phyloP scores from a whole-genome alignment of 1,140 invertebrate species.

The Leptinotarsa undecemlineata region DNA sequence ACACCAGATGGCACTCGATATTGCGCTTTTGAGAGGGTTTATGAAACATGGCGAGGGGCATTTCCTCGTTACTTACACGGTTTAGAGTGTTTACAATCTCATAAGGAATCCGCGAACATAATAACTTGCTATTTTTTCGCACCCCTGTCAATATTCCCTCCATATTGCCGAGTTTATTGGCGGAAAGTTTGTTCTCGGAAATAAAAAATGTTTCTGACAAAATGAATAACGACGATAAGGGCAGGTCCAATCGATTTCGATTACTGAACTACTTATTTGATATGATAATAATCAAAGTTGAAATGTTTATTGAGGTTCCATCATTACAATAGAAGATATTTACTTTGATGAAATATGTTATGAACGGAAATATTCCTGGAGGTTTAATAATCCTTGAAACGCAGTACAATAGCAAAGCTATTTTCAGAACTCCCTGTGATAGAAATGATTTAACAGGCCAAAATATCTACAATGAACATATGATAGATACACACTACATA shows the following conservation, averaged over 20 bases:
- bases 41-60: constrained; percentile 8
- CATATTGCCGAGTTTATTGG: neutral
- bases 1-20: constrained; percentile 28
- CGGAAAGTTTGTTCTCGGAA: neutral
- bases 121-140: constrained; percentile 8
- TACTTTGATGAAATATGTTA: no score
- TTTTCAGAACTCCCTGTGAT: neutral
- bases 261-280: no score
- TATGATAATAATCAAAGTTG: no score
- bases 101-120: constrained; percentile 20
- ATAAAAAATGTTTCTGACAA: neutral
- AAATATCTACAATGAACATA: no score
- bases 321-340: no score
- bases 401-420: neutral
- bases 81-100: constrained; percentile 25
- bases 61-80: constrained; percentile 17
- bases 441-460: neutral
- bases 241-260: no score
- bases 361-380: no score
- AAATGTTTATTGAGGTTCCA: no score
- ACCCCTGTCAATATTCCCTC: constrained; percentile 19
- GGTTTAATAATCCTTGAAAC: neutral
- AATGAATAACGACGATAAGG: no score
- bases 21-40: constrained; percentile 19
- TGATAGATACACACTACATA: no score